Conservation (phyloP, 2,888 invertebrate species). For the Anthrax anthrax region DNA sequence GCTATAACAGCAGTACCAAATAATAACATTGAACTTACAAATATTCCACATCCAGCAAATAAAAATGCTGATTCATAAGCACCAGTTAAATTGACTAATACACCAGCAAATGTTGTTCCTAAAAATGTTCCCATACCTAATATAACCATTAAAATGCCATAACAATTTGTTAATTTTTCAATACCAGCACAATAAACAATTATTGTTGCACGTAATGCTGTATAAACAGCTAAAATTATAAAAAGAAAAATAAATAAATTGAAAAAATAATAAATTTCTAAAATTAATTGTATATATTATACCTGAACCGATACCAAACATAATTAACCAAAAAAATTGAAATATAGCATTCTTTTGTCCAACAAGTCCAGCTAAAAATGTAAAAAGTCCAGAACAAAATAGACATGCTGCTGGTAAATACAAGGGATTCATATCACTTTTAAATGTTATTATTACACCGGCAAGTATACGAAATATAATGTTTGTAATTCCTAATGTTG, state of each 20-base stretch:
- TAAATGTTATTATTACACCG: background rate
- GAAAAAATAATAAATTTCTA: background rate
- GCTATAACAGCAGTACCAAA: background rate
- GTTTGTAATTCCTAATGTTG: constrained; percentile 53
- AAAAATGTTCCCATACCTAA: constrained; percentile 59
- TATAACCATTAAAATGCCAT: constrained; percentile 58
- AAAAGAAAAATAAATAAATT: background rate
- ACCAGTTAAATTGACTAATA: constrained; percentile 17
- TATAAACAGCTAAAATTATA: constrained; percentile 50
- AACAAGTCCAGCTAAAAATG: constrained; percentile 46
- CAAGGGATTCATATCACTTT: background rate
- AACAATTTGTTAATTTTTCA: constrained; percentile 63
- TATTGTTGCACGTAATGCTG: constrained; percentile 59
- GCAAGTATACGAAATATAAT: constrained; percentile 31
- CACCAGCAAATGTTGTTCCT: constrained; percentile 38
- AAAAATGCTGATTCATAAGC: constrained; percentile 18
- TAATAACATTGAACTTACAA: background rate
- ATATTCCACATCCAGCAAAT: constrained; percentile 18
- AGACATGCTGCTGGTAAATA: background rate
- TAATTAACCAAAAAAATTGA: constrained; percentile 3
- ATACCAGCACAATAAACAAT: constrained; percentile 62
- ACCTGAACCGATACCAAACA: constrained; percentile 5
- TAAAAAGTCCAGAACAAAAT: constrained; percentile 34
- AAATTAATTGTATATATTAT: background rate
- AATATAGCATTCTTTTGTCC: constrained; percentile 15